Evolutionary conservation across 2,888 invertebrate species (phyloP).

Genomic region (Lasioglossum leucozonium): DNA sequence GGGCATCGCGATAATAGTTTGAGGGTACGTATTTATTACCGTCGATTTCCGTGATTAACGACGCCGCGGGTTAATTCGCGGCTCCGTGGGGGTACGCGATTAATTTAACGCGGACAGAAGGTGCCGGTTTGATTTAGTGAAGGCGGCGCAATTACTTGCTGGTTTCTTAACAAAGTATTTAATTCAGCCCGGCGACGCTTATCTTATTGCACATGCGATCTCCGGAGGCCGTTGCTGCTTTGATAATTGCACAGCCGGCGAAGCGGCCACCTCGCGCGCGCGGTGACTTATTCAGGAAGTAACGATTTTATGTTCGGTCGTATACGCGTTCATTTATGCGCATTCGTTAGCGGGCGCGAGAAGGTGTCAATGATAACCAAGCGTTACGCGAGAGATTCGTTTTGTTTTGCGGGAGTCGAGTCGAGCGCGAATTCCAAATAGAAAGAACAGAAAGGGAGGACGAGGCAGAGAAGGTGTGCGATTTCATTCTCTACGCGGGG

Average conservation of each 20-base stretch:
- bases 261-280: constrained; percentile 18
- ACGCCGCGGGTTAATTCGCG: not conserved
- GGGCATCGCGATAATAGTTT: not conserved
- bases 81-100: constrained; percentile 21
- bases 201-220: constrained; percentile 56
- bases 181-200: constrained; percentile 52
- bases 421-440: not conserved
- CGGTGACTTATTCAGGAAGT: constrained; percentile 28
- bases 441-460: not conserved
- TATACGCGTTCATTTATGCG: constrained; percentile 14
- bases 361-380: not conserved
- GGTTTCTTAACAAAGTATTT: constrained; percentile 49
- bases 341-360: not conserved
- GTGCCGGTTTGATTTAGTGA: constrained; percentile 54
- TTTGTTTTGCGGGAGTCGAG: not conserved
- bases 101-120: constrained; percentile 41
- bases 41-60: constrained; percentile 16
- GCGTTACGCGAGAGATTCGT: not conserved
- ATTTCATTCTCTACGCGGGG: not conserved
- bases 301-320: constrained; percentile 24
- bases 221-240: constrained; percentile 33
- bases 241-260: constrained; percentile 50
- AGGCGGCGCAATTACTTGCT: constrained; percentile 12
- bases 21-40: not conserved
- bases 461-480: not conserved